Percentiles rank a stretch among this genome's conserved stretches.
These are phyloP conservation scores for Bemisia tabaci DNA, from an alignment of 1,140 invertebrate genomes.

Conservation along the genomic window DNA sequence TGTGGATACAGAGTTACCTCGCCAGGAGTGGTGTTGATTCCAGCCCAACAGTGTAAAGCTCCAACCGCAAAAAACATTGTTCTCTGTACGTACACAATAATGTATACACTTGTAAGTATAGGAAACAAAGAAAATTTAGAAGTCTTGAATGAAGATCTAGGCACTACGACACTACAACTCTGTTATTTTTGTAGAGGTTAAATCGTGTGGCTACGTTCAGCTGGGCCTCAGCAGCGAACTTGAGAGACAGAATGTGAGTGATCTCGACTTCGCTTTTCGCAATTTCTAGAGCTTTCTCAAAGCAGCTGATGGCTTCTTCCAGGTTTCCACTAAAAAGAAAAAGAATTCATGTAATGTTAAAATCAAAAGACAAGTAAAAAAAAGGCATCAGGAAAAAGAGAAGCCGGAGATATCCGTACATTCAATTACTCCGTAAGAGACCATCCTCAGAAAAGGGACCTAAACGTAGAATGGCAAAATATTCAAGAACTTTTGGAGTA, in stretches of 20 bases:
- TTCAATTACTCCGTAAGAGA: no score
- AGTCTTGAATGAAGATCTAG: not conserved
- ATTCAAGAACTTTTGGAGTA: no score
- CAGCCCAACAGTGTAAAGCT: no score
- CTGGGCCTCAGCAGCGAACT: constrained; percentile 76
- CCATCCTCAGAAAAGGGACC: no score
- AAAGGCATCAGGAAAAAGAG: not conserved
- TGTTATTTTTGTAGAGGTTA: not conserved
- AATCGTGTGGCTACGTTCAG: constrained; percentile 61
- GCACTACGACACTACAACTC: not conserved
- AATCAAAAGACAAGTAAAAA: no score
- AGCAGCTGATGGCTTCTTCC: constrained; percentile 62
- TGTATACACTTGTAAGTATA: not conserved
- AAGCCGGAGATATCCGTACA: no score
- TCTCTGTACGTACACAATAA: no score
- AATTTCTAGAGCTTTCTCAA: constrained; percentile 76
- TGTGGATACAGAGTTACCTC: no score
- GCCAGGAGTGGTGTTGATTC: no score
- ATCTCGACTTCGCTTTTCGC: constrained; percentile 74
- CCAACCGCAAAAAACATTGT: no score
- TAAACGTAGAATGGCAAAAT: no score
- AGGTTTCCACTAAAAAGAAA: constrained; percentile 61
- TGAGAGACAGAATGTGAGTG: constrained; percentile 70
- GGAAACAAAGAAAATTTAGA: not conserved
- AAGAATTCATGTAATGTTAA: constrained; percentile 15